Evolutionary conservation across 2,888 invertebrate genomes (phyloP), one percentile per base, ranked within the genome.

Genomic region (Drosophila formosana): DNA sequence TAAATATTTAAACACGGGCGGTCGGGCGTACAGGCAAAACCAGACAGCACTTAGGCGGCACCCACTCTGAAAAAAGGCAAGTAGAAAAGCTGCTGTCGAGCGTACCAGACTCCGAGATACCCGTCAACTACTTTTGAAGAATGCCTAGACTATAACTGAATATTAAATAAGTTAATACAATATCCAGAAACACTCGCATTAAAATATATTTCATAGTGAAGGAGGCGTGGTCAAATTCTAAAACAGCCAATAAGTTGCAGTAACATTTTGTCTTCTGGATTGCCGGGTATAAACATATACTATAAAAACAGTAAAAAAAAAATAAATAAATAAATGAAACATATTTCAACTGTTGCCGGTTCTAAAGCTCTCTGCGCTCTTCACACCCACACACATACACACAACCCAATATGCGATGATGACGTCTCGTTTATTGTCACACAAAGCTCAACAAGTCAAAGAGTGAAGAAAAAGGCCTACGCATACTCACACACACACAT

Each of bases 291-390:
- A 55, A 64, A 72, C 56, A 60, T 34, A 32, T 56, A 56, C 25
- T 18, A 18, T 18, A 2, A 23, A 50, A 56, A 49, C 11, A 37
- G 5, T 4, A 37, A 45, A 26, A 45, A 61, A 43, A 52, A 32
- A n/a, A 43, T 65, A 46, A 64, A 47, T 43, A 63, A 56, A 69
- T 69, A 47, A 65, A 67, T 68, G 47, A 72, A 77, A 68, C 66
- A 83, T 72, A 88, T 82, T 88, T 85, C 73, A 88, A 82, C 66
- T 85, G 74, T 88, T 85, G 82, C 83, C 82, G 82, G 72, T 79
- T 79, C 68, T 78, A 66, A 70, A 51, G 64, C 46, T 72, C 61
- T 47, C 58, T 47, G 65, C 30, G 51, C 66, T 74, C 74, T 67
- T 67, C 60, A 61, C 68, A 64, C 72, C 53, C 85, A 70, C 67